Evolutionary conservation across 2,888 invertebrate species (phyloP), one percentile per base, ranked within the genome.

Genomic region (Sesamia inferens): DNA sequence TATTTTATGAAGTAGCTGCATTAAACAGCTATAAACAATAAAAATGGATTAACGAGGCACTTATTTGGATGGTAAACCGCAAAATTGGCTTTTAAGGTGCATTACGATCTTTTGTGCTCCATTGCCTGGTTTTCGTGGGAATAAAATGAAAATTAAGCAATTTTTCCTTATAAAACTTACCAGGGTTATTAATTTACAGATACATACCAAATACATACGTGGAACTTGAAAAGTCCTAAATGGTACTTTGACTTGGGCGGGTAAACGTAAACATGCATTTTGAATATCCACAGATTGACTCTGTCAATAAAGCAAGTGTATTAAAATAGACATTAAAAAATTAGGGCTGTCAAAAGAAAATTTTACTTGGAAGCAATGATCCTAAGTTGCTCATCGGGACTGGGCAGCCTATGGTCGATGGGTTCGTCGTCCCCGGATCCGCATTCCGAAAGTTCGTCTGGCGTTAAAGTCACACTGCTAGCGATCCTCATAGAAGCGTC

Each of bases 371-470:
- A 97, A 87, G 98, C 98, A 91, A 98, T 97, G 87, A 98, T 97
- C 93, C 98, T 97, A 84, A 98, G 97, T 94, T 98, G 98, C 94
- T 98, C 98, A 93, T 98, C 98, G 55, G 98, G 98, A 84, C 98
- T 98, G 65, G 98, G 98, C 89, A 98, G 96, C 92, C 98, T 97
- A 95, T 98, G 98, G 95, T 98, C 98, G 87, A 98, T 97, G 85
- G 97, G 98, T 92, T 97, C 97, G 85, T 96, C 97, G 87, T 97
- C 97, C 71, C 97, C 97, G 5, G 97, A 97, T 19, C 96, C 97
- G 78, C 95, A 95, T 81, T 96, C 96, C 5, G 96, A 97, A 54
- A 97, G 95, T 81, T 95, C 96, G 85, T 95, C 95, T n/a, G 95
- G 95, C 16, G 96, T 95, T 82, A 96, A 85, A 13, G 96, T 95